Base-by-base conservation (phyloP, 2,797 vertebrate genomes). In the Bucorvus abyssinicus region DNA sequence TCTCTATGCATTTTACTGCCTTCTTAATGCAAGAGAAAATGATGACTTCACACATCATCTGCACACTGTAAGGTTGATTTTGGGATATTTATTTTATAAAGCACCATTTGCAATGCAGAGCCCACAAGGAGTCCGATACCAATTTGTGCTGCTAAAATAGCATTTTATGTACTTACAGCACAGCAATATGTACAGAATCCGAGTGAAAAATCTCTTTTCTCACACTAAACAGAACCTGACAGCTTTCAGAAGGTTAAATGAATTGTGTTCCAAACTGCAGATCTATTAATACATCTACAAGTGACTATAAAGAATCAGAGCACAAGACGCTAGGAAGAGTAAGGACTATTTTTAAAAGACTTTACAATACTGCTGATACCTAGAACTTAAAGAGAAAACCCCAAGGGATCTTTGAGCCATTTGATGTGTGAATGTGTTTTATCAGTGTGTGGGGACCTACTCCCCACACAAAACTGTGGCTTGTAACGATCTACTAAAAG, bases 11-110 rank as follows among this genome's bases (percentile, higher is more conserved):
- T 71, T 90, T 75, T 75, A n/a, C 50, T 84, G 45, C 36, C 40
- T 56, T 76, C 73, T 86, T 92, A 94, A 88, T 85, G 80, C 74
- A 84, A 69, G 15, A 90, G 23, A 49, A 88, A 93, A 38, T 15
- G 11, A 92, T 73, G 50, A 88, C 12, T 76, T 89, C 11, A 6
- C 32, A 6, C 32, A 70, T 10, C 0, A 10, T 22, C 80, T 87
- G 63, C 47, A 86, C 0, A 6, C 44, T 36, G 4, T 18, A 52
- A 60, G 21, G 21, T 0, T 68, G 69, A 74, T 80, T 34, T 85
- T 17, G 24, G 49, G 44, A 24, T 61, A 59, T 27, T 91, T 86
- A 47, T 87, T 89, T 96, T 85, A 49, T 55, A 89, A 89, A 32
- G 19, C 14, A 60, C 27, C 0, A 4, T 40, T 89, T 24, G 42